These are phyloP conservation scores for Ommatoiulus sabulosus DNA, from an alignment of 2,888 invertebrate species.

Conservation along the genomic window DNA sequence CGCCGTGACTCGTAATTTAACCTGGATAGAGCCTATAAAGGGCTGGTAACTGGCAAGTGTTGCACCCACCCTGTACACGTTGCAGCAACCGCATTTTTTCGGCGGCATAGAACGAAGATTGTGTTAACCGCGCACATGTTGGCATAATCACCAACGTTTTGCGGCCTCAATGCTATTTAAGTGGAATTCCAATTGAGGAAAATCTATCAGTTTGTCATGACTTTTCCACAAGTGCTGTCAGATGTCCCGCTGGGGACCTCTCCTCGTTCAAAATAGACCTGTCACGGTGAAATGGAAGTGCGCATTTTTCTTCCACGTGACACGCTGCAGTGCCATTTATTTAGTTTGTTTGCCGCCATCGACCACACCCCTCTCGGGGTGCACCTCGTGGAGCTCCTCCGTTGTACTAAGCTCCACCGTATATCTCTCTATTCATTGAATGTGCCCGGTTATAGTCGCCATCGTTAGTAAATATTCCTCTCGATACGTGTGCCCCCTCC, in stretches of 20 bases:
- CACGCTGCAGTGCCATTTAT: constrained; percentile 51
- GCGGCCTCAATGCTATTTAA: constrained; percentile 28
- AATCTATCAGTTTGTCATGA: constrained; percentile 47
- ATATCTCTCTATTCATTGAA: neutral
- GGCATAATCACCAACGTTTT: constrained; percentile 41
- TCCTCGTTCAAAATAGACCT: constrained; percentile 49
- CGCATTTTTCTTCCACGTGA: constrained; percentile 50
- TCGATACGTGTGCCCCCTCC: neutral
- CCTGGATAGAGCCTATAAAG: too few relatives aligned
- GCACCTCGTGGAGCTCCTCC: neutral
- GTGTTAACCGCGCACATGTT: neutral
- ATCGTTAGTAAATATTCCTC: constrained; percentile 41
- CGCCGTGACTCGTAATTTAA: too few relatives aligned
- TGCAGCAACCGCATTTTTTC: neutral
- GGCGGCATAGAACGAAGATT: neutral
- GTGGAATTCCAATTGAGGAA: constrained; percentile 47
- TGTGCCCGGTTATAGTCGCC: neutral
- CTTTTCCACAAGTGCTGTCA: constrained; percentile 51
- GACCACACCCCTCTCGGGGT: constrained; percentile 49
- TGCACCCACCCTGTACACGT: neutral
- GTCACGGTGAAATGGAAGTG: constrained; percentile 47
- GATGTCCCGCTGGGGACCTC: constrained; percentile 50
- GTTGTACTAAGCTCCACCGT: neutral
- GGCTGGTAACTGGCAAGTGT: neutral
- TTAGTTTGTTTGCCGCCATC: constrained; percentile 49